Evolutionary conservation across 1,140 invertebrate genomes (phyloP).

Genomic region (Drosophila jambulina): DNA sequence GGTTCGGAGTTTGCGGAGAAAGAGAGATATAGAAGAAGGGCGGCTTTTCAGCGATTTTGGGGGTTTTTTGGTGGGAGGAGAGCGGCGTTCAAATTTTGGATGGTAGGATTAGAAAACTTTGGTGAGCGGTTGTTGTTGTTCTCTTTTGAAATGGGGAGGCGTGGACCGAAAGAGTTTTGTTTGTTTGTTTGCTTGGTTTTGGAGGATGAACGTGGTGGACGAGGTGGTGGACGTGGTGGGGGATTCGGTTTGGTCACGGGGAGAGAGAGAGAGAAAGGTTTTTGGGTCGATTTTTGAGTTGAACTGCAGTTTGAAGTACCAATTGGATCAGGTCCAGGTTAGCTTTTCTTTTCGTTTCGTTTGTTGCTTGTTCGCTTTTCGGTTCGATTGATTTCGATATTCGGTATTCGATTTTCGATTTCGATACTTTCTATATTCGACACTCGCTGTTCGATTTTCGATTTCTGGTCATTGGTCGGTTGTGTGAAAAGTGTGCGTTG

Average conservation of each 20-base stretch:
- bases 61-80: conserved; percentile 67
- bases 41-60: conserved; percentile 56
- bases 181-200: conserved; percentile 34
- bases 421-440: background rate
- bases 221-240: conserved; percentile 13
- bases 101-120: conserved; percentile 74
- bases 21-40: conserved; percentile 57
- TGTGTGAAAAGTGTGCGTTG: conserved; percentile 46
- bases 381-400: background rate
- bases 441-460: background rate
- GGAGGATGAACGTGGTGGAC: conserved; percentile 55
- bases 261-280: background rate
- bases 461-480: conserved; percentile 9
- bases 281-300: conserved; percentile 45
- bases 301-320: conserved; percentile 61
- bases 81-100: conserved; percentile 81
- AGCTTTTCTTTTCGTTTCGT: background rate
- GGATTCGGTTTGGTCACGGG: conserved; percentile 28
- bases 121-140: conserved; percentile 43
- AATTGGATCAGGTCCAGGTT: conserved; percentile 47
- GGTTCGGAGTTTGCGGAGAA: conserved; percentile 75
- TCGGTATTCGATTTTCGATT: background rate
- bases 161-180: conserved; percentile 72
- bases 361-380: conserved; percentile 7
- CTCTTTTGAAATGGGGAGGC: conserved; percentile 44